Base-by-base conservation (phyloP, 2,113 vertebrate genomes). In the Psettodes erumei region DNA sequence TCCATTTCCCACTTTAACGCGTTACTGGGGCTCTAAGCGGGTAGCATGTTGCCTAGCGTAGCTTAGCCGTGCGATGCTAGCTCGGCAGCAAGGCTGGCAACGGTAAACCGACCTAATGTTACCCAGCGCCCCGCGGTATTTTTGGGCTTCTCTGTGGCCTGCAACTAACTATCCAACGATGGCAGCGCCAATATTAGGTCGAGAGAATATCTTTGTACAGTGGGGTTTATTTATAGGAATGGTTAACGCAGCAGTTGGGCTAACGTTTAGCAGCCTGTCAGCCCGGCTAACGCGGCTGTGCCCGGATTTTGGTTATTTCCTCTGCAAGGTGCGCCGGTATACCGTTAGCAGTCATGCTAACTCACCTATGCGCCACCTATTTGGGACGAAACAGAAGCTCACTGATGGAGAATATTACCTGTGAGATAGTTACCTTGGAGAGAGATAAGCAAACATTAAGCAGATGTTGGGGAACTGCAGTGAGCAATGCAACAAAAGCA, bases 281-380 rank as follows among this genome's bases (percentile, higher is more conserved):
- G 38, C 55, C 8, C 1, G 66, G 87, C 81, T 87, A 86, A 73
- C 80, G 60, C 65, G 33, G 54, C 75, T 79, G 13, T 61, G 50
- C 60, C 61, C 59, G 56, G 66, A 62, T 60, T 65, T 1, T 27
- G 37, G 85, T 85, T 75, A 83, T 88, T 84, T 75, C 81, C 71
- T 42, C 45, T 81, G 90, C 90, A 91, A 93, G 91, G 91, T 91
- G 91, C 89, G 75, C 77, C 65, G 68, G 48, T 19, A 15, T 32
- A n/a, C 9, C 13, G 45, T 78, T 76, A 76, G 67, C 82, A 25
- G n/a, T 1, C 43, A 27, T 71, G 85, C 71, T 82, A 87, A 59
- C 70, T 62, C 11, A 27, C 40, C 50, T 43, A 64, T 8, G 50
- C 61, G 73, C n/a, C 43, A 3, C 45, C n/a, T n/a, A 5, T 47